Percentiles rank a stretch among this genome's conserved stretches.
Conservation (phyloP, 2,888 invertebrate genomes). For the Camponotus fellah region DNA sequence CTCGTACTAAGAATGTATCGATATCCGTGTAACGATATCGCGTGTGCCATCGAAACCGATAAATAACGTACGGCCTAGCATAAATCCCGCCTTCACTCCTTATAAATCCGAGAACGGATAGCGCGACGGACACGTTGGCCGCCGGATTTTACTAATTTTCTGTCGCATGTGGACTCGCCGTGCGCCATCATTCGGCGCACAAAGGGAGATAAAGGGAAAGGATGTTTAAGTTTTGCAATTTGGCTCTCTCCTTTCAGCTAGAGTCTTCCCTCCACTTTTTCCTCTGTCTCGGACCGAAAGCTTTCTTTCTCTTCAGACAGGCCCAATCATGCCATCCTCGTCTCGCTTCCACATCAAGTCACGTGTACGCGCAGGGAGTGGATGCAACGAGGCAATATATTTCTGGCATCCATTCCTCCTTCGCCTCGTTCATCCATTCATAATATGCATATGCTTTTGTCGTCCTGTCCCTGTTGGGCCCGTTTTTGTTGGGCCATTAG, state of each 20-base stretch:
- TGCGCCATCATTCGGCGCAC: constrained; percentile 71
- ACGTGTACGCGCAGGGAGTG: constrained; percentile 80
- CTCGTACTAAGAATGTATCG: constrained; percentile 79
- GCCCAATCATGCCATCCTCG: constrained; percentile 54
- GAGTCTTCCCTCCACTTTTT: constrained; percentile 20
- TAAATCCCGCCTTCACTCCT: constrained; percentile 85
- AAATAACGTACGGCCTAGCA: constrained; percentile 82
- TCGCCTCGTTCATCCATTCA: constrained; percentile 83
- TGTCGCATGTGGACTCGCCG: constrained; percentile 77
- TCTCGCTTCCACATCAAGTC: constrained; percentile 61
- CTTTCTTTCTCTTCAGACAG: constrained; percentile 58
- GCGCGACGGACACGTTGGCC: constrained; percentile 79
- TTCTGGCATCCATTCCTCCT: constrained; percentile 82
- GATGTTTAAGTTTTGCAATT: constrained; percentile 71
- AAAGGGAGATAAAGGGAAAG: constrained; percentile 74
- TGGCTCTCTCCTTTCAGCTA: constrained; percentile 33
- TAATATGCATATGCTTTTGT: constrained; percentile 84
- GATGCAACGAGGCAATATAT: constrained; percentile 83
- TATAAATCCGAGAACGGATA: constrained; percentile 83
- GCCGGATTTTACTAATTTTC: constrained; percentile 85
- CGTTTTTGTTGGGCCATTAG: constrained; percentile 83
- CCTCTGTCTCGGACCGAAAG: background rate
- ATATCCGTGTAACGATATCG: constrained; percentile 85
- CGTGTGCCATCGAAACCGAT: constrained; percentile 84
- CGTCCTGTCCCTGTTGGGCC: constrained; percentile 81